These are phyloP conservation scores for Amphiprion ocellaris DNA, from an alignment of 2,113 vertebrate species.

Conservation along the genomic window DNA sequence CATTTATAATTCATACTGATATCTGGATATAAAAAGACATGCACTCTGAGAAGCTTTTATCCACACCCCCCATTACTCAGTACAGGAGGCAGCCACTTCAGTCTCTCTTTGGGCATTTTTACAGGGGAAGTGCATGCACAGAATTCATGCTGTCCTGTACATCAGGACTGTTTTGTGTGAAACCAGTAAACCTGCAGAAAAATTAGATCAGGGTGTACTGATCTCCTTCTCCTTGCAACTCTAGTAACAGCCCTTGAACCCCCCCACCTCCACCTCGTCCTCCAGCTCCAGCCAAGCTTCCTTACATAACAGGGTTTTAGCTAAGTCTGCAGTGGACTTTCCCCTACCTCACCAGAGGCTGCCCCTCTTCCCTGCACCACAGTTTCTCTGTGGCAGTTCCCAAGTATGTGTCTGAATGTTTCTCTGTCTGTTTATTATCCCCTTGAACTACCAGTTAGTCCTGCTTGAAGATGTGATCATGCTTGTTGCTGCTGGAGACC, in stretches of 20 bases:
- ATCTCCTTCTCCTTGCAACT: slow-evolving; percentile 35
- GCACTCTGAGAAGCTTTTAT: too few relatives aligned
- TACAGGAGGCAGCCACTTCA: too few relatives aligned
- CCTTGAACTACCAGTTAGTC: slow-evolving; percentile 57
- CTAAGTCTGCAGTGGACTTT: slow-evolving; percentile 68
- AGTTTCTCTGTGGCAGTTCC: slow-evolving; percentile 19
- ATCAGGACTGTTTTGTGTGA: not conserved
- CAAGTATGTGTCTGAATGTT: slow-evolving; percentile 27
- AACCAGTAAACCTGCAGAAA: not conserved
- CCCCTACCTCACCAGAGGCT: slow-evolving; percentile 47
- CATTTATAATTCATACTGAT: too few relatives aligned
- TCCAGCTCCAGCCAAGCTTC: slow-evolving; percentile 48
- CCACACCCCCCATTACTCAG: too few relatives aligned
- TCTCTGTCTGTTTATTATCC: slow-evolving; percentile 33
- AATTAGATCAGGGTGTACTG: slow-evolving; percentile 4
- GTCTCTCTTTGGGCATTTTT: too few relatives aligned
- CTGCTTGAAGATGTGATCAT: slow-evolving; percentile 31
- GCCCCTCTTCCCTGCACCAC: slow-evolving; percentile 44
- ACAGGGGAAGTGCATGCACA: too few relatives aligned
- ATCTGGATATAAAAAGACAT: too few relatives aligned
- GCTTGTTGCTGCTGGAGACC: slow-evolving; percentile 15
- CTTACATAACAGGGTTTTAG: slow-evolving; percentile 74
- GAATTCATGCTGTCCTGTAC: not conserved
- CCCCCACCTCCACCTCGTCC: slow-evolving; percentile 8
- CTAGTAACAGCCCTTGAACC: slow-evolving; percentile 8